These are phyloP conservation scores for Eulithis testata DNA, from an alignment of 2,888 invertebrate genomes.

Conservation along the genomic window DNA sequence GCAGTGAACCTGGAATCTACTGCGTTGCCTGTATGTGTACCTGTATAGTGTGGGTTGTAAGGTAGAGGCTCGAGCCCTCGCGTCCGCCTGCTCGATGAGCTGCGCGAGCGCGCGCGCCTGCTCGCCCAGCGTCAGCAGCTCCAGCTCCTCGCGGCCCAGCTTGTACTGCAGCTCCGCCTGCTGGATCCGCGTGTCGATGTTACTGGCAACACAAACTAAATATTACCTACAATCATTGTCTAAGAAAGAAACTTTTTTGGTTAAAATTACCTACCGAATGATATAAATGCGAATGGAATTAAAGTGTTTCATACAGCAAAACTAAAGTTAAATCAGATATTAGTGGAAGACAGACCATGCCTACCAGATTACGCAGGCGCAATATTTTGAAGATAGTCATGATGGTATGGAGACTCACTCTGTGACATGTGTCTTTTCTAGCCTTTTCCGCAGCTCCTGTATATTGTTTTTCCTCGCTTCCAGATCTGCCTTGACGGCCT, in stretches of 20 bases:
- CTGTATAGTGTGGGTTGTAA: constrained; percentile 84
- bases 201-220: constrained; percentile 80
- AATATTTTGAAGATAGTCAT: background rate
- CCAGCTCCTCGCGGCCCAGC: constrained; percentile 94
- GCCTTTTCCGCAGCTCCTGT: constrained; percentile 90
- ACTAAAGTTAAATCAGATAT: no score
- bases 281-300: no score
- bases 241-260: background rate
- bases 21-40: constrained; percentile 54
- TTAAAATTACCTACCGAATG: no score
- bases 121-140: constrained; percentile 92
- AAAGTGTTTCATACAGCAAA: no score
- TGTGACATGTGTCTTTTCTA: constrained; percentile 93
- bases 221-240: background rate
- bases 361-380: no score
- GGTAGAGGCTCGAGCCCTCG: constrained; percentile 63
- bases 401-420: constrained; percentile 86
- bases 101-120: constrained; percentile 92
- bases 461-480: constrained; percentile 92
- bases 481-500: constrained; percentile 86
- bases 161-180: constrained; percentile 96
- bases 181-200: constrained; percentile 94
- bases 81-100: constrained; percentile 88
- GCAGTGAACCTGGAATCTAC: no score
- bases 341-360: no score